Percentiles rank a stretch among this genome's conserved stretches.
phyloP scores from a whole-genome alignment of 2,113 vertebrate species.

The Plecotus auritus region DNA sequence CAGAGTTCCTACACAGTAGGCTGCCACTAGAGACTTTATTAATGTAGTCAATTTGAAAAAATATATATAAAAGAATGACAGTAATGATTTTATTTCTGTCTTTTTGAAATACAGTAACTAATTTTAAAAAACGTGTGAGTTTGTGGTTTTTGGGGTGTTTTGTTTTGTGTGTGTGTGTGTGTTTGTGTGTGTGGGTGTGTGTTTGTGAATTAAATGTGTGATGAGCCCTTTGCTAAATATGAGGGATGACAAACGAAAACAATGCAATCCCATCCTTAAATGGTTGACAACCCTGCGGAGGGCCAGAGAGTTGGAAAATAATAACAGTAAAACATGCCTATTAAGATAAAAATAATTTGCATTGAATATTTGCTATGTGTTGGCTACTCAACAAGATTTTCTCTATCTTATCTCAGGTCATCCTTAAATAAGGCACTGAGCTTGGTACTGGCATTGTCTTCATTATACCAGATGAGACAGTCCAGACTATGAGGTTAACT shows the following conservation, averaged over 20 bases:
- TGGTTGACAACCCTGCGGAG: rapidly evolving
- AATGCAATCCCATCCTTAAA: not conserved
- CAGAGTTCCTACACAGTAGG: not conserved
- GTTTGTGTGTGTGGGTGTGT: no score
- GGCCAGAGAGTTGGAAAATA: not conserved
- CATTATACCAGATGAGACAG: not conserved
- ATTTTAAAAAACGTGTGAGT: not conserved
- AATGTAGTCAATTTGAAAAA: not conserved
- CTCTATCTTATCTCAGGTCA: not conserved
- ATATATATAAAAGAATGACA: slow-evolving; percentile 36
- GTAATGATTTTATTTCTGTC: not conserved
- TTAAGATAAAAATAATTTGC: not conserved
- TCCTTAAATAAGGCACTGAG: not conserved
- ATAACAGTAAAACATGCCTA: not conserved
- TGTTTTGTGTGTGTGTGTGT: no score
- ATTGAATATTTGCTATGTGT: not conserved
- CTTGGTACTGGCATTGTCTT: not conserved
- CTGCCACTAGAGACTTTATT: not conserved
- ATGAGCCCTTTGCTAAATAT: not conserved
- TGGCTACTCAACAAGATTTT: not conserved
- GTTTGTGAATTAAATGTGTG: not conserved
- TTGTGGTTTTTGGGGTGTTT: no score
- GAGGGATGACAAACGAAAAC: not conserved
- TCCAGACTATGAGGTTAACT: not conserved
- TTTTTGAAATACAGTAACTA: not conserved